Evolutionary conservation across 2,797 vertebrate genomes (phyloP).

Genomic region (Characodon lateralis): DNA sequence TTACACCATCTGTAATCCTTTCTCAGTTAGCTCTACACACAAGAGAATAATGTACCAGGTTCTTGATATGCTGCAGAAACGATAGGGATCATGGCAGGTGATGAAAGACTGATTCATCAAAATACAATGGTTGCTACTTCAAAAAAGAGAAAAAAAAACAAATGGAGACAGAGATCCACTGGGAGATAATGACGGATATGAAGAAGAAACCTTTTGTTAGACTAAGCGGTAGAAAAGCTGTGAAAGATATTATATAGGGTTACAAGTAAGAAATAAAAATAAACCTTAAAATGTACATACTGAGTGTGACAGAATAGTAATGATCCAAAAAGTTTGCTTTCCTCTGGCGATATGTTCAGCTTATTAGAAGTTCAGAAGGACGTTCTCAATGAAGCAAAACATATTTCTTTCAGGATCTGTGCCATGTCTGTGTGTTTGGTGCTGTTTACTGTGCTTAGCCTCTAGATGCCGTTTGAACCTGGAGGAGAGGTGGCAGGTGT

Average conservation of each 20-base stretch:
- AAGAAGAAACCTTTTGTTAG: slow-evolving; percentile 3
- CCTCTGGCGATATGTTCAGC: not conserved
- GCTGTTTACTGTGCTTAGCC: no score
- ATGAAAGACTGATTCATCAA: slow-evolving; percentile 51
- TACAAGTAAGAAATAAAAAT: not conserved
- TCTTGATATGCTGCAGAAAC: slow-evolving; percentile 7
- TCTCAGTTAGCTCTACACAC: slow-evolving; percentile 16
- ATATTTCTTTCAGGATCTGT: no score
- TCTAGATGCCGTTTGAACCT: no score
- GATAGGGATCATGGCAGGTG: slow-evolving; percentile 8
- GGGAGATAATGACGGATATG: slow-evolving; percentile 12
- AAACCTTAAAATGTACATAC: not conserved
- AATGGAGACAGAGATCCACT: slow-evolving; percentile 7
- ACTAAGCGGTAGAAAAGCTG: not conserved
- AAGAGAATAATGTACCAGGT: slow-evolving; percentile 3
- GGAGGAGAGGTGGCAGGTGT: no score
- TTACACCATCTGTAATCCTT: slow-evolving; percentile 19
- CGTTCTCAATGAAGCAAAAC: not conserved
- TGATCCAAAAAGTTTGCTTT: not conserved
- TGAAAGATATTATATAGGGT: not conserved
- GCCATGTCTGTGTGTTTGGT: no score
- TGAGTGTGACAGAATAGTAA: slow-evolving; percentile 12
- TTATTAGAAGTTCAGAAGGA: not conserved
- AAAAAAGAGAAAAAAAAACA: slow-evolving; percentile 6
- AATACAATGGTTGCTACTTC: slow-evolving; percentile 25